Base-by-base conservation (phyloP, 2,797 vertebrate genomes). In the Microchirus variegatus region DNA sequence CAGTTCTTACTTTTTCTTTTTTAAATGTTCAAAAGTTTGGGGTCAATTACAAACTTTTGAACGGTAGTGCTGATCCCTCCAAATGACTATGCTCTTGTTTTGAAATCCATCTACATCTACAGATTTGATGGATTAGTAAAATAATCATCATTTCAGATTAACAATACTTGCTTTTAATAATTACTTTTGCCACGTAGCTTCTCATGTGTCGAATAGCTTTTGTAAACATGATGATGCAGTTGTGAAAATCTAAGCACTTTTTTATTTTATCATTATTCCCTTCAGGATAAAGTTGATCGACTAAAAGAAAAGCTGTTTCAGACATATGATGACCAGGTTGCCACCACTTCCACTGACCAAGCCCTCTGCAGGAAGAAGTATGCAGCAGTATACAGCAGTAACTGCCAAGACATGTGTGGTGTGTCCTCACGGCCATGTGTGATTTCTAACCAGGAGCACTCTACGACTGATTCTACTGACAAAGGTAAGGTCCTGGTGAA, bases 331-430 rank as follows among this genome's bases (percentile, higher is more conserved):
- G 42, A 67, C 58, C 83, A 85, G 61, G 59, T 73, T 59, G 94
- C 94, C 46, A 92, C 93, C 7, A 95, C 95, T 19, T 96, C 95
- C 44, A 88, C 93, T 37, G 93, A 95, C 54, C 90, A 94, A 45
- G 87, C 91, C 64, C 87, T 87, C 53, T 90, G 89, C 67, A 87
- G 92, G 63, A 96, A 90, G 50, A 68, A 83, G 83, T 89, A 0
- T 5, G n/a, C 72, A 52, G 73, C 92, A 89, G 5, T 91, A 90
- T 86, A 94, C 43, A 90, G 90, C 41, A 83, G 87, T 65, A 78
- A 87, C 75, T 87, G 90, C 81, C 88, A 75, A 53, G 85, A 87
- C 52, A 12, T 77, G 65, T 70, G 51, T 40, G 8, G 40, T 13
- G 54, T 53, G n/a, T 69, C 71, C 44, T 67, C 69, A 18, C 72